Evolutionary conservation across 2,888 invertebrate genomes (phyloP).

Genomic region (Brachycybe producta): DNA sequence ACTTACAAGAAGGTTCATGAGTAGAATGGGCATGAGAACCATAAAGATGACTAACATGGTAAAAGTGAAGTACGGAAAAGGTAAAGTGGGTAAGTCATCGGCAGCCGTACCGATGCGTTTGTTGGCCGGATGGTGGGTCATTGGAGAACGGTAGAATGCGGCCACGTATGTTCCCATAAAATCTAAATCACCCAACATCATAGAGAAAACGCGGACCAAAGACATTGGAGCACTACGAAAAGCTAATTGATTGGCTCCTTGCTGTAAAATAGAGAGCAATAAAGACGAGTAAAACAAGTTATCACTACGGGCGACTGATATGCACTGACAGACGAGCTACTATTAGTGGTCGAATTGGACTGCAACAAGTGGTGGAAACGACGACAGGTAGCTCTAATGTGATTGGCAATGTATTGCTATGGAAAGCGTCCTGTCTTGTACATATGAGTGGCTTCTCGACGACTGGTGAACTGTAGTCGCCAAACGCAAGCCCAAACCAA

Average conservation of each 20-base stretch:
- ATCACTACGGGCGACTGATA: too few relatives aligned
- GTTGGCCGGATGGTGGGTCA: neutral
- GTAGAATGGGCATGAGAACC: slow-evolving; percentile 79
- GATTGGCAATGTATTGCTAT: neutral
- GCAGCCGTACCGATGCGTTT: neutral
- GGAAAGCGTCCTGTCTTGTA: too few relatives aligned
- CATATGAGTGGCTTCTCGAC: too few relatives aligned
- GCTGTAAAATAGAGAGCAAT: slow-evolving; percentile 39
- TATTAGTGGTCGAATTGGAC: too few relatives aligned
- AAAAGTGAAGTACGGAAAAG: slow-evolving; percentile 18
- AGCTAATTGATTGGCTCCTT: slow-evolving; percentile 66
- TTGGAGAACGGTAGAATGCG: slow-evolving; percentile 29
- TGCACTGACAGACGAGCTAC: too few relatives aligned
- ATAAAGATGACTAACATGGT: slow-evolving; percentile 61
- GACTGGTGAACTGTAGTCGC: too few relatives aligned
- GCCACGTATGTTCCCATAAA: slow-evolving; percentile 76
- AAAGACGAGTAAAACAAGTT: neutral
- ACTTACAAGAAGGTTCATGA: slow-evolving; percentile 67
- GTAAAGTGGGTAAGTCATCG: slow-evolving; percentile 2
- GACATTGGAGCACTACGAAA: slow-evolving; percentile 57
- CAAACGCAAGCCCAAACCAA: too few relatives aligned
- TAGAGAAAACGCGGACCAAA: slow-evolving; percentile 66
- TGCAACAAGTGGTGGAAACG: too few relatives aligned
- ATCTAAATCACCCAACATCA: slow-evolving; percentile 86
- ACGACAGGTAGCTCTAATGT: neutral